These are phyloP conservation scores for Shinisaurus crocodilurus DNA, from an alignment of 2,113 vertebrate species.

Conservation along the genomic window DNA sequence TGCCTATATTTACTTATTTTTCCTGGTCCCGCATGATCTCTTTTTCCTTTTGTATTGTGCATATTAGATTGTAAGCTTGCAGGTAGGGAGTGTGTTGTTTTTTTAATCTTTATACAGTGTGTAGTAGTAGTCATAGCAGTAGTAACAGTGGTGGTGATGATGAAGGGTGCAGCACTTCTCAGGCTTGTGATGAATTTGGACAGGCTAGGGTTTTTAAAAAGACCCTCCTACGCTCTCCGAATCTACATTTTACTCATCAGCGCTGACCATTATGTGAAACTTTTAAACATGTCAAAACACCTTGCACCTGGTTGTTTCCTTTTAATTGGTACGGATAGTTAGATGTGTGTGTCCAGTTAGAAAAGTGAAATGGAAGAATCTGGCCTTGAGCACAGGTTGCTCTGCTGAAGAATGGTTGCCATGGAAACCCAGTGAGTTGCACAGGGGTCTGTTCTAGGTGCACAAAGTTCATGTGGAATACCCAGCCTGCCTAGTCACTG, in stretches of 20 bases:
- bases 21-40: background rate
- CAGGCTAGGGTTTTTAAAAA: background rate
- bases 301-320: background rate
- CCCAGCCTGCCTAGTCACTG: too few relatives aligned
- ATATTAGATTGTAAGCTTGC: background rate
- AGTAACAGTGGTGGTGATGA: background rate
- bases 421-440: background rate
- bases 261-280: background rate
- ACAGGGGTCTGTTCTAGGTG: background rate
- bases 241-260: background rate
- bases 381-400: background rate
- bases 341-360: background rate
- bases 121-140: too few relatives aligned
- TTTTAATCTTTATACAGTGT: background rate
- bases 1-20: background rate
- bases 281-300: background rate
- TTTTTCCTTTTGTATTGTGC: background rate
- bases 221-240: background rate
- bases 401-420: background rate
- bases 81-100: too few relatives aligned
- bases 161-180: background rate
- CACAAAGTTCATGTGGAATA: background rate
- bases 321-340: background rate
- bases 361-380: background rate
- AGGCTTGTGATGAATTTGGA: background rate